Conservation (phyloP, 2,113 vertebrate species). For the Amblyornis subalaris region DNA sequence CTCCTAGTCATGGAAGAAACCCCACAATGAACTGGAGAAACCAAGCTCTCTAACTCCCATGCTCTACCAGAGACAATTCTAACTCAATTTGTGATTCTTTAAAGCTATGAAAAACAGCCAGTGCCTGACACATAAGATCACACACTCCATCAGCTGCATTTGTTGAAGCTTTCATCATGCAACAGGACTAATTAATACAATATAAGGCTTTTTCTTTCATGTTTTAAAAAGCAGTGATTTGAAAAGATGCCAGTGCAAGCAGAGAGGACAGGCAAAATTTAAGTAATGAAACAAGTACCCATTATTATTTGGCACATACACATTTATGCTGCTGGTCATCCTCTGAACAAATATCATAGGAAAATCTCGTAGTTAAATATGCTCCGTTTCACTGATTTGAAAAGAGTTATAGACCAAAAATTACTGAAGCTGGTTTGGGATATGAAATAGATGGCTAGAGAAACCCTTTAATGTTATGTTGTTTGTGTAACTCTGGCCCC, state of each 20-base stretch:
- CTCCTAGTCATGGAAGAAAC: neutral
- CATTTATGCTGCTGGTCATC: neutral
- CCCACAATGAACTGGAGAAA: neutral
- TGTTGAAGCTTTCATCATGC: neutral
- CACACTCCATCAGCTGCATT: neutral
- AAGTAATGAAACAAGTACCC: neutral
- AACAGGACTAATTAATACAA: neutral
- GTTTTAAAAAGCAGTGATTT: neutral
- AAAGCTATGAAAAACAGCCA: neutral
- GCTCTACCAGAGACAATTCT: neutral
- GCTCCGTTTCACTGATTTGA: neutral
- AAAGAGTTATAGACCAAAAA: neutral
- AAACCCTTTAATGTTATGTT: neutral
- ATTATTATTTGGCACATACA: neutral
- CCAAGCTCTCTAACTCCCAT: neutral
- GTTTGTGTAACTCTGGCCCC: neutral
- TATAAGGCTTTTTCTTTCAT: neutral
- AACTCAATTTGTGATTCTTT: neutral
- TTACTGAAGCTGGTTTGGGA: neutral
- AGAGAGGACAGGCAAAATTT: neutral
- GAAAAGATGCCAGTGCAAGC: neutral
- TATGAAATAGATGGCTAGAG: neutral
- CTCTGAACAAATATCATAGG: neutral
- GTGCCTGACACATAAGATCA: neutral
- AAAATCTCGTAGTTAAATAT: neutral